phyloP scores from a whole-genome alignment of 2,113 vertebrate genomes.

The Beaufortia kweichowensis region DNA sequence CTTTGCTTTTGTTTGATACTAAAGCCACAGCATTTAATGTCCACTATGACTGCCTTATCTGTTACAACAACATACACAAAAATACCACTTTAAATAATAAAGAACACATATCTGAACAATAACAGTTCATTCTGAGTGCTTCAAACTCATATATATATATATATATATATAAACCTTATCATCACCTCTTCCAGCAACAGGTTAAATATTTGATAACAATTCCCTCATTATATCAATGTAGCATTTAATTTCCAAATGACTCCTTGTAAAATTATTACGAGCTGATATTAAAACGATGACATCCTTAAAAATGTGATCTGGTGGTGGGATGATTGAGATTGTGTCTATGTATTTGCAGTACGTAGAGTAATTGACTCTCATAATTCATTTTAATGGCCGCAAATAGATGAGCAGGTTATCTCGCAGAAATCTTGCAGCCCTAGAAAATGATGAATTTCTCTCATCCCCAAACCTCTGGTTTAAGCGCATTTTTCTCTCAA shows the following conservation, averaged over 20 bases:
- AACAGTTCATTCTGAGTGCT: too few relatives aligned
- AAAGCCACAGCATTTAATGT: too few relatives aligned
- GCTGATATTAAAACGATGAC: neutral
- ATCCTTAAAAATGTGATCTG: constrained; percentile 16
- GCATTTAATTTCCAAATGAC: neutral
- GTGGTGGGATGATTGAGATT: constrained; percentile 7
- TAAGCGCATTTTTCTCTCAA: constrained; percentile 26
- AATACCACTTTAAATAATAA: too few relatives aligned
- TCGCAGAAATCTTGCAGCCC: constrained; percentile 1
- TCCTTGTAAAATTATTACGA: neutral
- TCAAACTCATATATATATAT: too few relatives aligned
- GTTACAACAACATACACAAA: too few relatives aligned
- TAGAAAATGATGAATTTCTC: constrained; percentile 43
- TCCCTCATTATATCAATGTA: neutral
- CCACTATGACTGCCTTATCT: too few relatives aligned
- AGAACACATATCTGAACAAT: too few relatives aligned
- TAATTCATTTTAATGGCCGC: constrained; percentile 30
- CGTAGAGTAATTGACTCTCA: constrained; percentile 29
- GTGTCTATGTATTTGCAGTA: constrained; percentile 21
- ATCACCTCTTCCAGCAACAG: neutral
- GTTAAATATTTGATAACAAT: neutral
- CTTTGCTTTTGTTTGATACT: too few relatives aligned
- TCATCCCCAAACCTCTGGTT: constrained; percentile 9
- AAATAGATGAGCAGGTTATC: constrained; percentile 28
- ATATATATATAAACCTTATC: too few relatives aligned